These are phyloP conservation scores for Eupeodes luniger DNA, from an alignment of 2,888 invertebrate genomes.

Conservation along the genomic window DNA sequence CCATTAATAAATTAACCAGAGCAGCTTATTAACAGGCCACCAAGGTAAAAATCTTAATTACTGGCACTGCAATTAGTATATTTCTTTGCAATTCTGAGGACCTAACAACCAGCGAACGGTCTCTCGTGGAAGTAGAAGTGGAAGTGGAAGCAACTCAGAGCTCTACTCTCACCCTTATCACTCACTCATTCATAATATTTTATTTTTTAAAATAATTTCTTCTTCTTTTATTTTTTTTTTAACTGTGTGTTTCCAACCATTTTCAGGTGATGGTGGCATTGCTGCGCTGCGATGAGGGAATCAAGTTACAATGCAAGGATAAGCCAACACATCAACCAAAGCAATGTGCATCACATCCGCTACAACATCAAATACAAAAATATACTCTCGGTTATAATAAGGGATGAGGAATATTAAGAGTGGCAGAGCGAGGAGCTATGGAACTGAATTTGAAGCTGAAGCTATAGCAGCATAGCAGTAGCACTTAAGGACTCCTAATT, in stretches of 20 bases:
- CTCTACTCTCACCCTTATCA: constrained; percentile 55
- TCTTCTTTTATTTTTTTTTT: constrained; percentile 22
- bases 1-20: constrained; percentile 76
- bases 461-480: constrained; percentile 45
- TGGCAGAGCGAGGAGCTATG: constrained; percentile 3
- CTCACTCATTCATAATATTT: constrained; percentile 63
- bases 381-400: too few relatives aligned
- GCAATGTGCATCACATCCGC: constrained; percentile 66
- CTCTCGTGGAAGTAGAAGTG: constrained; percentile 46
- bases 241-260: constrained; percentile 22
- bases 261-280: constrained; percentile 63
- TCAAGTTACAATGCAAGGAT: constrained; percentile 74
- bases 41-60: constrained; percentile 77
- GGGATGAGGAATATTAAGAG: constrained; percentile 17
- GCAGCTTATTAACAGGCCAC: constrained; percentile 76
- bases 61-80: constrained; percentile 74
- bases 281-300: constrained; percentile 61
- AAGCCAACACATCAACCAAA: constrained; percentile 67
- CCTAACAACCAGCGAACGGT: constrained; percentile 63
- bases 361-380: constrained; percentile 22
- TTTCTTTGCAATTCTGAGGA: constrained; percentile 67
- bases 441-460: neutral
- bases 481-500: constrained; percentile 76
- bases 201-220: constrained; percentile 7
- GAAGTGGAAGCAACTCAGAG: constrained; percentile 29